Percentiles rank a stretch among this genome's conserved stretches.
phyloP scores from a whole-genome alignment of 2,888 invertebrate genomes.

The Disparrhopalites patrizii region DNA sequence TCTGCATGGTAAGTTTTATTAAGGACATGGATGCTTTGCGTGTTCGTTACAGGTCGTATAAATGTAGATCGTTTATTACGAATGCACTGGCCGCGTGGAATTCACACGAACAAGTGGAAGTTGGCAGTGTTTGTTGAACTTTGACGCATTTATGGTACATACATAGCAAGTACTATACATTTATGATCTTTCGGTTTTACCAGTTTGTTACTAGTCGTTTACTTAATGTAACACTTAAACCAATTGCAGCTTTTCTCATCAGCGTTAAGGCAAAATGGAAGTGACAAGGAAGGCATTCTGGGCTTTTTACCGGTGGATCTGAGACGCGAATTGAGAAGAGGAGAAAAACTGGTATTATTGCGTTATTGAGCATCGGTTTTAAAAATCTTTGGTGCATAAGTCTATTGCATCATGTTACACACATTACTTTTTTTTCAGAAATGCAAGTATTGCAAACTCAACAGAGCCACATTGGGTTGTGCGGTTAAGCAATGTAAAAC shows the following conservation, averaged over 20 bases:
- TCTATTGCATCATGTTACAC: background rate
- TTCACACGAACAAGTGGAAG: too few species aligned
- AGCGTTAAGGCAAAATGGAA: constrained; percentile 64
- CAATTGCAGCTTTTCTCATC: constrained; percentile 65
- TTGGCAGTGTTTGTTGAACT: too few species aligned
- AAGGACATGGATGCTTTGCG: constrained; percentile 2
- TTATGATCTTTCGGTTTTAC: background rate
- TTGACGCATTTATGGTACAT: too few species aligned
- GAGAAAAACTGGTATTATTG: constrained; percentile 61
- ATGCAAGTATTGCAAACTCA: constrained; percentile 64
- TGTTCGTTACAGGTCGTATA: too few species aligned
- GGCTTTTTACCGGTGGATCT: constrained; percentile 71
- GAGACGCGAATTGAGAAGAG: constrained; percentile 61
- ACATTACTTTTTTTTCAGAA: constrained; percentile 52
- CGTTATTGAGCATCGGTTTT: background rate
- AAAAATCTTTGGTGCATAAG: background rate
- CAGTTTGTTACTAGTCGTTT: constrained; percentile 40
- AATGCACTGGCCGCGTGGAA: too few species aligned
- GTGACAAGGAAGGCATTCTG: constrained; percentile 65
- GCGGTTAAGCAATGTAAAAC: constrained; percentile 61
- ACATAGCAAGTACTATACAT: too few species aligned
- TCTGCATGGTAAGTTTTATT: constrained; percentile 64
- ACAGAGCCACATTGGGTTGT: constrained; percentile 71
- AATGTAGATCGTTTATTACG: too few species aligned
- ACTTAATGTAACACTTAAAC: too few species aligned